Percentiles rank a stretch among this genome's conserved stretches.
These are phyloP conservation scores for Seriola quinqueradiata DNA, from an alignment of 2,113 vertebrate genomes.

Conservation along the genomic window DNA sequence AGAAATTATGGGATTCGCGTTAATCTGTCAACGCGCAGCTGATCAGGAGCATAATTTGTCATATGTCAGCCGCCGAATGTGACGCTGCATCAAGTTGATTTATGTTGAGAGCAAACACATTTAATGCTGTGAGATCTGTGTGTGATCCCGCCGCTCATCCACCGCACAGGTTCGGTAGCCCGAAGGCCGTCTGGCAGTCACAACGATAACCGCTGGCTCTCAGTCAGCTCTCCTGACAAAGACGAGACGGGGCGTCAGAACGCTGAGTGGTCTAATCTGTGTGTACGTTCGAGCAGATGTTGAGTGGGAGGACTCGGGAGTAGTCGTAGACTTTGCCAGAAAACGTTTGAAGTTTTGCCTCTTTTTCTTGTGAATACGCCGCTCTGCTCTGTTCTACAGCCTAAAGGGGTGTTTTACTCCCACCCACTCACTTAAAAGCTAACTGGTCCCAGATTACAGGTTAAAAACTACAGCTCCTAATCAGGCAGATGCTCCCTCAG, in stretches of 20 bases:
- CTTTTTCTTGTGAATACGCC: constrained; percentile 20
- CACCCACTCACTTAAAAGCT: constrained; percentile 44
- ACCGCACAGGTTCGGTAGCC: constrained; percentile 20
- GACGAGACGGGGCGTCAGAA: constrained; percentile 14
- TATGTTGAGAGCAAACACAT: constrained; percentile 34
- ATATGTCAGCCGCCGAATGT: constrained; percentile 32
- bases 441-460: constrained; percentile 60
- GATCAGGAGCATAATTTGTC: constrained; percentile 13
- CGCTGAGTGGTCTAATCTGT: constrained; percentile 29
- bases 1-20: constrained; percentile 2
- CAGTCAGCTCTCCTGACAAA: constrained; percentile 24
- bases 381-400: constrained; percentile 25
- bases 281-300: constrained; percentile 59
- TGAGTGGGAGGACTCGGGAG: constrained; percentile 59
- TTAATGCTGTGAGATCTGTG: constrained; percentile 11
- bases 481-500: constrained; percentile 55
- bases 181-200: constrained; percentile 43
- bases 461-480: constrained; percentile 28
- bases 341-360: constrained; percentile 53
- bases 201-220: constrained; percentile 9
- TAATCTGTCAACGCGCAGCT: constrained; percentile 19
- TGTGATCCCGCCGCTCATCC: constrained; percentile 28
- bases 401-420: constrained; percentile 48
- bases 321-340: constrained; percentile 41
- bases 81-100: constrained; percentile 56